Evolutionary conservation across 2,113 vertebrate species (phyloP), one percentile per base, ranked within the genome.

Genomic region (Parus major): DNA sequence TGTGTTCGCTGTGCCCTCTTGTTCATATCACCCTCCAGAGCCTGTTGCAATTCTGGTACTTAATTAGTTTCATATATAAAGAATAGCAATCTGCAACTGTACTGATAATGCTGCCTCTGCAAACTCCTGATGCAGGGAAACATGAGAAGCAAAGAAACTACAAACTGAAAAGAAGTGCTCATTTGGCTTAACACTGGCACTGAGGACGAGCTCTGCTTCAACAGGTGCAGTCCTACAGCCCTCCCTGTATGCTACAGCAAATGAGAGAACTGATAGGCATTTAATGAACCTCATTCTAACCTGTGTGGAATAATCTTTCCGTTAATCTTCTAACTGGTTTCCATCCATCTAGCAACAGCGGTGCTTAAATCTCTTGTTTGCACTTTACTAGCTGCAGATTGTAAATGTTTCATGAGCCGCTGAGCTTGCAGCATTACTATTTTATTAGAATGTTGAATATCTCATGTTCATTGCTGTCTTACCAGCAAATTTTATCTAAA

Each of bases 351-450:
- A 94, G 86, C 84, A 95, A 89, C 93, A 85, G 92, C 36, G 8
- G 86, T 92, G 79, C 93, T 98, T 98, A 98, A 98, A 97, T 97
- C 97, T 98, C 98, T 83, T 96, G 96, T 96, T 97, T 90, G 89
- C 88, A 92, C 95, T 98, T 98, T 97, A 97, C 90, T 97, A 86
- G 97, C 96, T 97, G 95, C 93, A 93, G 96, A 95, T 96, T 98
- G 94, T 98, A 98, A 98, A 98, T 98, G 97, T 98, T 98, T 98
- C 97, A 98, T 98, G 97, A 97, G 97, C 76, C 50, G 90, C 98
- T 98, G 98, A 98, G 97, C 96, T 98, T 97, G 97, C 97, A 98
- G 96, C 98, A 98, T 98, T 97, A 98, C 96, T 97, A 97, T 98
- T 98, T 98, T 98, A 98, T 98, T 98, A 97, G 97, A 96, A 97